Evolutionary conservation across 2,888 invertebrate genomes (phyloP).

Genomic region (Galerucella nymphaeae): DNA sequence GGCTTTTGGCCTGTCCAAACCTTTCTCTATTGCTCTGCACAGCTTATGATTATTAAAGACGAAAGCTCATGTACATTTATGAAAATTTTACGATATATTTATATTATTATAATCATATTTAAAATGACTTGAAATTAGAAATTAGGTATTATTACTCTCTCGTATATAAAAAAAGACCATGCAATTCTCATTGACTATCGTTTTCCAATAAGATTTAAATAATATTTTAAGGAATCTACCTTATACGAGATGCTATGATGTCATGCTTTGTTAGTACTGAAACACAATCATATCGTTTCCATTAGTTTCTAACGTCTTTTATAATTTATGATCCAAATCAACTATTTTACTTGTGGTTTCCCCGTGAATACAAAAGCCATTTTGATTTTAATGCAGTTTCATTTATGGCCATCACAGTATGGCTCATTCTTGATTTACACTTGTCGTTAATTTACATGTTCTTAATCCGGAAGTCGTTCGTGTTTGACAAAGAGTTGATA

Average conservation of each 20-base stretch:
- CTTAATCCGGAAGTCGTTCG: constrained; percentile 1
- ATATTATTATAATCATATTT: no score
- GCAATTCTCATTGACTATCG: background rate
- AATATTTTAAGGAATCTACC: background rate
- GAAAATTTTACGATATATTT: no score
- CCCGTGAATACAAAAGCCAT: background rate
- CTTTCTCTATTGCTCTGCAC: no score
- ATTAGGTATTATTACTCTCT: no score
- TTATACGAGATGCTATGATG: background rate
- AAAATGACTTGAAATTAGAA: no score
- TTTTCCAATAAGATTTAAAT: background rate
- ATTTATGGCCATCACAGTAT: constrained; percentile 1
- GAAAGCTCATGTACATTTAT: no score
- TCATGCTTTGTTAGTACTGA: background rate
- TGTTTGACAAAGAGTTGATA: background rate
- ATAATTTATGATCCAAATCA: background rate
- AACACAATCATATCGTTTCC: background rate
- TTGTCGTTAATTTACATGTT: background rate
- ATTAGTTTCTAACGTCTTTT: background rate
- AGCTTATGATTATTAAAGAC: no score
- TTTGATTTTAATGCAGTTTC: constrained; percentile 5
- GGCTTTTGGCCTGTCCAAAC: no score
- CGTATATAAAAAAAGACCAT: no score
- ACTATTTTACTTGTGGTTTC: background rate
- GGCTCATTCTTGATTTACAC: background rate